Percentiles rank a stretch among this genome's conserved stretches.
phyloP scores from a whole-genome alignment of 2,113 vertebrate genomes.

The Phalacrocorax aristotelis region DNA sequence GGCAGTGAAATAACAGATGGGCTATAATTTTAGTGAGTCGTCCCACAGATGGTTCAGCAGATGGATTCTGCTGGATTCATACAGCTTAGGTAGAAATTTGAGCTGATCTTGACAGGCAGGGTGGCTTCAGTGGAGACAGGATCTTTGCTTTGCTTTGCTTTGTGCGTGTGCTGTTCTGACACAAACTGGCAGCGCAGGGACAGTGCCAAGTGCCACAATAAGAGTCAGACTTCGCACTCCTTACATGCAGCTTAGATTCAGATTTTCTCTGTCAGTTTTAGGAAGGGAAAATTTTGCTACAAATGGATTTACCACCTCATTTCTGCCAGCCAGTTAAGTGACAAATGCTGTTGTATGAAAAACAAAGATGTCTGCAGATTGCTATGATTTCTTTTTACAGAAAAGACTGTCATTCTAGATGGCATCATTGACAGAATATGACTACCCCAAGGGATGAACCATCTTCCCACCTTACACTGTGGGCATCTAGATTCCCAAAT shows the following conservation, averaged over 20 bases:
- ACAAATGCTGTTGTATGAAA: neutral
- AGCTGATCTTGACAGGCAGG: slow-evolving; percentile 57
- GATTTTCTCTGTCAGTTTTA: neutral
- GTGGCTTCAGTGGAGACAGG: slow-evolving; percentile 8
- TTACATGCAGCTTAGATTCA: neutral
- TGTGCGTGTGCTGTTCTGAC: neutral
- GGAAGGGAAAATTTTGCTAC: neutral
- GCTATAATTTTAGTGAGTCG: slow-evolving; percentile 54
- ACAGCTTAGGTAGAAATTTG: slow-evolving; percentile 68
- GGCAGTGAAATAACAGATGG: slow-evolving; percentile 71
- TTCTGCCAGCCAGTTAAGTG: neutral
- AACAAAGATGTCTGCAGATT: neutral
- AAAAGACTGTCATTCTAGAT: neutral
- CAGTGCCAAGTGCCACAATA: neutral
- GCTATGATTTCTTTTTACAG: neutral
- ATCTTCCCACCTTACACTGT: neutral
- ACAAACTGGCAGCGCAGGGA: neutral
- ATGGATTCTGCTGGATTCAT: slow-evolving; percentile 72
- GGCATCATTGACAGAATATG: neutral
- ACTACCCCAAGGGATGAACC: neutral
- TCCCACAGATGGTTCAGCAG: slow-evolving; percentile 75
- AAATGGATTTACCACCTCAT: neutral
- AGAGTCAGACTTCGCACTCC: neutral
- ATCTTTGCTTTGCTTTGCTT: slow-evolving; percentile 42
- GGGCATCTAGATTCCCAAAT: neutral